A percentile compares a stretch with the other conserved stretches of the same genome.
Conservation (phyloP, 1,140 invertebrate genomes). For the Eueides isabella region DNA sequence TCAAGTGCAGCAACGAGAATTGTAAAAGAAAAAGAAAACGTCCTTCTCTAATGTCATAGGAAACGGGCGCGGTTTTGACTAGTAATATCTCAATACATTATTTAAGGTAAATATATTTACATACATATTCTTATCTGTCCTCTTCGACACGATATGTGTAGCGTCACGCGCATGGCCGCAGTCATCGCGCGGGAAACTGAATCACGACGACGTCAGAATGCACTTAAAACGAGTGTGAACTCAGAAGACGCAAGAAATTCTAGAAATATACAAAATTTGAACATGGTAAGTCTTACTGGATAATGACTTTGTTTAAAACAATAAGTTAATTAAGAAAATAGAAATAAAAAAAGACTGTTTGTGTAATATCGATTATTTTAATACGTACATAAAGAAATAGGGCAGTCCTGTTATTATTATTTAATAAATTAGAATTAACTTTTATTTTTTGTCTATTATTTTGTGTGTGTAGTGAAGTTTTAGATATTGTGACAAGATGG, state of each 20-base stretch:
- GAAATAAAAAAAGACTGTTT: too few relatives aligned
- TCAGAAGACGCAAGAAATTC: slow-evolving; percentile 27
- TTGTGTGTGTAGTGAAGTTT: slow-evolving; percentile 4
- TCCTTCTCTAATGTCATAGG: slow-evolving; percentile 8
- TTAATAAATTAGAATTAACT: background rate
- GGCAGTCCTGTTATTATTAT: too few relatives aligned
- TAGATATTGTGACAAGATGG: background rate
- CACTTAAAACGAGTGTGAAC: slow-evolving; percentile 34
- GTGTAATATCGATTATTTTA: too few relatives aligned
- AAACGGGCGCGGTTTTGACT: slow-evolving; percentile 28
- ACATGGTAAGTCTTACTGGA: slow-evolving; percentile 53
- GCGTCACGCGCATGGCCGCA: slow-evolving; percentile 51
- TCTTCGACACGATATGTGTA: slow-evolving; percentile 48
- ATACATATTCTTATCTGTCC: slow-evolving; percentile 46
- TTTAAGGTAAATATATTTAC: slow-evolving; percentile 32
- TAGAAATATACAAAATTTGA: slow-evolving; percentile 39
- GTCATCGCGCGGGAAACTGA: slow-evolving; percentile 53
- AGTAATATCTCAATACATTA: slow-evolving; percentile 23
- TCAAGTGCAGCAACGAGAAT: background rate
- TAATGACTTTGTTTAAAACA: too few relatives aligned
- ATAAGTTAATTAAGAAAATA: too few relatives aligned
- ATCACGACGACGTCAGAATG: slow-evolving; percentile 51
- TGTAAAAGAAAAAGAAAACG: background rate
- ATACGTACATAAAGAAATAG: too few relatives aligned
- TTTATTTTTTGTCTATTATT: slow-evolving; percentile 10